Evolutionary conservation across 1,140 invertebrate species (phyloP).

Genomic region (Drosophila bocqueti): DNA sequence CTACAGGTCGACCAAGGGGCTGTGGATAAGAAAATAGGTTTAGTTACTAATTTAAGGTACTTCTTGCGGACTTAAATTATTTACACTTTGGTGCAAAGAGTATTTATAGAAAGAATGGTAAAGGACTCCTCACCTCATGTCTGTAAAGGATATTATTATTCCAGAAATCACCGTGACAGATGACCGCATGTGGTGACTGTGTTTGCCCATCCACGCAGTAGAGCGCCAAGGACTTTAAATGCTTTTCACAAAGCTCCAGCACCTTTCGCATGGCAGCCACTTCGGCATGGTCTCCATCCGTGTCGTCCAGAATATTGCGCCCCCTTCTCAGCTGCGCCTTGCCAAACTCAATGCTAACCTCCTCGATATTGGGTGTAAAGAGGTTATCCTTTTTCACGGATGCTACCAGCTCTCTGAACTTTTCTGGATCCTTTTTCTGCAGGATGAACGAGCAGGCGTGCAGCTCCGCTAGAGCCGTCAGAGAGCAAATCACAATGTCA

Average conservation of each 20-base stretch:
- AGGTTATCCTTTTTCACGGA: slow-evolving; percentile 57
- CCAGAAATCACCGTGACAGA: slow-evolving; percentile 75
- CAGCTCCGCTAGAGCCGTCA: slow-evolving; percentile 57
- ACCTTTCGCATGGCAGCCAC: slow-evolving; percentile 23
- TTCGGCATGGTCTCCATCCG: background rate
- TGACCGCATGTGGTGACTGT: slow-evolving; percentile 51
- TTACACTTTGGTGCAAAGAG: background rate
- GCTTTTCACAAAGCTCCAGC: slow-evolving; percentile 40
- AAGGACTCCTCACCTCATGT: slow-evolving; percentile 42
- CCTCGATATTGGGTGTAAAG: slow-evolving; percentile 51
- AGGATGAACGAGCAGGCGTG: slow-evolving; percentile 65
- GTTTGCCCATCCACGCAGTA: slow-evolving; percentile 47
- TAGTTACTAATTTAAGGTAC: background rate
- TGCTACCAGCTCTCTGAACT: slow-evolving; percentile 32
- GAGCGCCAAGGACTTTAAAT: slow-evolving; percentile 53
- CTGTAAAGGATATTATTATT: slow-evolving; percentile 71
- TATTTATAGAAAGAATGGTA: background rate
- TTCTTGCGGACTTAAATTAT: background rate
- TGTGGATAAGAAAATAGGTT: background rate
- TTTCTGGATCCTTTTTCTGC: slow-evolving; percentile 34
- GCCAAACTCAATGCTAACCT: slow-evolving; percentile 64
- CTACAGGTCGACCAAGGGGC: slow-evolving; percentile 27
- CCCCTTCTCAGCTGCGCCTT: slow-evolving; percentile 52
- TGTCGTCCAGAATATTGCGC: slow-evolving; percentile 28
- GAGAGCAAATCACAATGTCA: slow-evolving; percentile 49